Evolutionary conservation across 2,113 vertebrate genomes (phyloP), one percentile per base, ranked within the genome.

Genomic region (Tragulus kanchil): DNA sequence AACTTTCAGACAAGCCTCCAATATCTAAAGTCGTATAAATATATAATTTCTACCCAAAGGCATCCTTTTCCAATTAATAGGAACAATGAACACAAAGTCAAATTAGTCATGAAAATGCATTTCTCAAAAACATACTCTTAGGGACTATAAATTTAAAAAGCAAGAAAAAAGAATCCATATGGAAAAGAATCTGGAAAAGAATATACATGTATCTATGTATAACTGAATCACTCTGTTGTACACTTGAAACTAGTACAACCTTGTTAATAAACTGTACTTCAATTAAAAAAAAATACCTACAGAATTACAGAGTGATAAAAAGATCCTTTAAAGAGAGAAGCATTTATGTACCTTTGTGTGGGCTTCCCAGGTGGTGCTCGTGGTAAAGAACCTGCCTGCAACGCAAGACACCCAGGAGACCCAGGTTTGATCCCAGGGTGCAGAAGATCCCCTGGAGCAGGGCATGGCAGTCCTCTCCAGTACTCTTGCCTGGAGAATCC

Each of bases 1-100:
- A 67, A 67, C 45, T 90, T 94, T 9, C 52, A 97, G 89, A 78
- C 56, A 93, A 95, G 79, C 65, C 67, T 82, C 73, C 89, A 91
- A 78, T 50, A 61, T 48, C 82, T n/a, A 86, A 88, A 28, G 42
- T 28, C 48, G 25, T 5, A 81, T 28, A 42, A 42, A 59, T 89
- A 42, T 59, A 85, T 16, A 59, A 82, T 94, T 96, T 93, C 28
- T 45, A 94, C 28, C 67, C 59, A 96, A 90, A 91, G 59, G 4
- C 16, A 84, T 25, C 12, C 28, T 94, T 84, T 75, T 84, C 42
- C 64, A 81, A 92, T 89, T 95, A 96, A 89, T 23, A 89, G 64
- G 88, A 65, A 93, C 31, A 90, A 62, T 71, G 58, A 92, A 92
- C 25, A 42, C 15, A 31, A 87, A 93, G 83, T 93, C 6, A 89